phyloP scores from a whole-genome alignment of 2,797 vertebrate species.

The Coracias cyanogaster region DNA sequence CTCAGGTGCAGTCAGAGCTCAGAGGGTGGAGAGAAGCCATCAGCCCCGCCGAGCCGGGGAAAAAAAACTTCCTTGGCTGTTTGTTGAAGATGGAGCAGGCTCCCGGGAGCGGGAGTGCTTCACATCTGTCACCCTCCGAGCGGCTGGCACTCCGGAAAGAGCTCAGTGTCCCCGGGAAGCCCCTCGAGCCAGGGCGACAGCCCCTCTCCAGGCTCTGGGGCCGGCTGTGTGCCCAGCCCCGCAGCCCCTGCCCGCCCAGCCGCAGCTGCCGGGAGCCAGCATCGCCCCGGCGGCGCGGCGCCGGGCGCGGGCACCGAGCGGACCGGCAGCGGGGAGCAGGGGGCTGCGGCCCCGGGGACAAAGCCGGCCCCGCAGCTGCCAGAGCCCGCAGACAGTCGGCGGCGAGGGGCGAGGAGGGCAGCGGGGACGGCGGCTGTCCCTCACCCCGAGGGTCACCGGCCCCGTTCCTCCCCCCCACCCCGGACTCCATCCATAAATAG shows the following conservation, averaged over 20 bases:
- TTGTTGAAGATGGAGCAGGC: not conserved
- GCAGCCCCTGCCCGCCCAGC: not conserved
- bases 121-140: not conserved
- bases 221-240: not conserved
- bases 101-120: not conserved
- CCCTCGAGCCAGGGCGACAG: not conserved
- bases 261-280: not conserved
- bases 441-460: not conserved
- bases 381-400: not conserved
- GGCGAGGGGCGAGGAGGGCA: not conserved
- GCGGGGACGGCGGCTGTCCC: not conserved
- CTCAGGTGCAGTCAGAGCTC: not conserved
- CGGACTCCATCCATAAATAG: slow-evolving; percentile 44
- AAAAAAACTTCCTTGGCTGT: slow-evolving; percentile 46
- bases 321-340: not conserved
- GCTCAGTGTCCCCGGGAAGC: not conserved
- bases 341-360: not conserved
- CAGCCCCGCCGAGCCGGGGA: not conserved
- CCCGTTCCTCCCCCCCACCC: not conserved
- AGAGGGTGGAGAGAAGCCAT: not conserved
- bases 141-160: not conserved
- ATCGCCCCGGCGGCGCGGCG: not conserved
- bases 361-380: not conserved
- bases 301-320: not conserved
- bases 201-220: not conserved